Base-by-base conservation (phyloP, 2,797 vertebrate genomes). In the Merluccius polli region DNA sequence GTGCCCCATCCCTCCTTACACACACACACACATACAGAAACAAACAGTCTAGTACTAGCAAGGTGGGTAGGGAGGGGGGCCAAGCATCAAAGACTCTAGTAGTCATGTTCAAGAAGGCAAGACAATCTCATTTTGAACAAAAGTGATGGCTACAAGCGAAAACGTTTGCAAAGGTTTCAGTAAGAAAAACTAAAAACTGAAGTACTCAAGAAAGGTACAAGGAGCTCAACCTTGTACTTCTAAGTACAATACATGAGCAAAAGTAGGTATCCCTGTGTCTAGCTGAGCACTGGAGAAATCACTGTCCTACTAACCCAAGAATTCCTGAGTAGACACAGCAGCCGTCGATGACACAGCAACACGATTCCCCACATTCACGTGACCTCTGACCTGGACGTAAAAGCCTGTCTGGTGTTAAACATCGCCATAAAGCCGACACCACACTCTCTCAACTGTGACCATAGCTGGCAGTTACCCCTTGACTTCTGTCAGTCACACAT, bases 351-450 rank as follows among this genome's bases (percentile, higher is more conserved):
- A 59, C 21, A 10, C 52, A 8, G 21, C 21, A 24, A 9, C 18
- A 11, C 6, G 6, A 9, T 12, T 41, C 38, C n/a, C 69, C 63
- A 30, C 71, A 27, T 71, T 70, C 29, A 11, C 71, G 33, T 75
- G n/a, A 75, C 78, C 35, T 84, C 73, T 82, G 83, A 83, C 73
- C 78, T 36, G 29, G 52, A 24, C 27, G 30, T n/a, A 77, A 70
- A 83, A 83, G n/a, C 67, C 75, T 41, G 38, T 70, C 52, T 70
- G 70, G 76, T 76, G 52, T 82, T 83, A 52, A 75, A 30, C 36
- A 72, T 6, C 2, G 38, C 32, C n/a, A 16, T 35, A 27, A 65
- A 59, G 72, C 48, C 24, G 18, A 68, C 73, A 41, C 63, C 73
- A 41, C 21, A 35, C 44, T 73, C n/a, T 63, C 48, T 29, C 18